Conservation (phyloP, 2,797 vertebrate genomes). For the Hybognathus amarus region DNA sequence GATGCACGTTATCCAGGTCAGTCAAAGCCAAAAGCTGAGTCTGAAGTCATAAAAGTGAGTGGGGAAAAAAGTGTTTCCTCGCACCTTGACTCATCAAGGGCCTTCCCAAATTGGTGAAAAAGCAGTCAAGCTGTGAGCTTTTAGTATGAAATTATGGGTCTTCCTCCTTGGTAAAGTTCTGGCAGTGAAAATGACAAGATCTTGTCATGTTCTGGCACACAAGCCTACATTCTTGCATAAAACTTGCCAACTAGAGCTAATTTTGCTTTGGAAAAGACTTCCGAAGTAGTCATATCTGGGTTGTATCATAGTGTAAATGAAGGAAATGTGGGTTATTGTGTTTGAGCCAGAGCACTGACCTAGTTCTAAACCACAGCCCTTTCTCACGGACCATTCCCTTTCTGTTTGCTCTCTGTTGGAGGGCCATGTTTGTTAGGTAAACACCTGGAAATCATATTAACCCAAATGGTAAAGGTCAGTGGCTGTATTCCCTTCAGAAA, state of each 20-base stretch:
- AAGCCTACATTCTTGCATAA: constrained; percentile 7
- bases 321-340: constrained; percentile 39
- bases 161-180: constrained; percentile 8
- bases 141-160: constrained; percentile 19
- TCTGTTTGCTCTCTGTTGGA: constrained; percentile 26
- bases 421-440: constrained; percentile 44
- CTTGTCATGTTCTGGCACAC: constrained; percentile 39
- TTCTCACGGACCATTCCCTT: constrained; percentile 19
- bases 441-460: constrained; percentile 43
- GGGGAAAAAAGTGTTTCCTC: not conserved
- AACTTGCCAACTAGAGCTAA: constrained; percentile 20
- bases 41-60: constrained; percentile 10
- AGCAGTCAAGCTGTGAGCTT: constrained; percentile 18
- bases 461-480: constrained; percentile 49
- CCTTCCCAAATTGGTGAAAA: not conserved
- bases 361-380: constrained; percentile 9
- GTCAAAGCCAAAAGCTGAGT: constrained; percentile 26
- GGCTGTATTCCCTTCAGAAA: constrained; percentile 23
- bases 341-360: constrained; percentile 19
- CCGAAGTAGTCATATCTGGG: constrained; percentile 23
- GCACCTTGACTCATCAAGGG: not conserved
- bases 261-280: constrained; percentile 15
- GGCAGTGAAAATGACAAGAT: constrained; percentile 23
- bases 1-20: constrained; percentile 47
- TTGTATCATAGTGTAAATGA: constrained; percentile 26